phyloP scores from a whole-genome alignment of 1,140 invertebrate genomes.

The Zaprionus ornatus region DNA sequence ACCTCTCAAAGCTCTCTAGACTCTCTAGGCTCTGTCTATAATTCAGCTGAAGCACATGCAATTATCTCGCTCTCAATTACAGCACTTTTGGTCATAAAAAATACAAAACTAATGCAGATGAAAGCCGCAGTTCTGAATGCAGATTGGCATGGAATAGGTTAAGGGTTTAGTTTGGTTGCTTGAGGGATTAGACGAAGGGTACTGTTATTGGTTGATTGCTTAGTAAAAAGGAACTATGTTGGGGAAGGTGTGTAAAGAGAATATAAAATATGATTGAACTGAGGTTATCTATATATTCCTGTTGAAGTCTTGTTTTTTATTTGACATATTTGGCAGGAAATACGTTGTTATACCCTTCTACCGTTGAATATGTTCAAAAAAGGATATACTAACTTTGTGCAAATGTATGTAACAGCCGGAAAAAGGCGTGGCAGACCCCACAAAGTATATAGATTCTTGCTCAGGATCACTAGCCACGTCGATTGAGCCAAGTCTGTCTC shows the following conservation, averaged over 20 bases:
- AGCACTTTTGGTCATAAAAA: not conserved
- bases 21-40: not conserved
- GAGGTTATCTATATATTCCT: not conserved
- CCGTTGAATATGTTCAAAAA: too few relatives aligned
- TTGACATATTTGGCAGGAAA: too few relatives aligned
- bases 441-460: too few relatives aligned
- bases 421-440: too few relatives aligned
- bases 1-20: not conserved
- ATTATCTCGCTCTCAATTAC: not conserved
- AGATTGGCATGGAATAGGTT: not conserved
- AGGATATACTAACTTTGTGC: too few relatives aligned
- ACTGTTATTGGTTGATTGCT: too few relatives aligned
- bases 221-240: too few relatives aligned
- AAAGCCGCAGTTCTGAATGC: not conserved
- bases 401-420: too few relatives aligned
- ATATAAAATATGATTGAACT: not conserved
- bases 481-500: too few relatives aligned
- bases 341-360: too few relatives aligned
- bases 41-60: not conserved
- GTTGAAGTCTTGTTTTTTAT: not conserved
- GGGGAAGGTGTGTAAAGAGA: not conserved
- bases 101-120: not conserved
- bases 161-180: not conserved
- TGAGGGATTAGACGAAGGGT: not conserved
- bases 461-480: too few relatives aligned